These are phyloP conservation scores for Plecturocebus donacophilus DNA, from an alignment of 2,113 vertebrate genomes.

Conservation along the genomic window DNA sequence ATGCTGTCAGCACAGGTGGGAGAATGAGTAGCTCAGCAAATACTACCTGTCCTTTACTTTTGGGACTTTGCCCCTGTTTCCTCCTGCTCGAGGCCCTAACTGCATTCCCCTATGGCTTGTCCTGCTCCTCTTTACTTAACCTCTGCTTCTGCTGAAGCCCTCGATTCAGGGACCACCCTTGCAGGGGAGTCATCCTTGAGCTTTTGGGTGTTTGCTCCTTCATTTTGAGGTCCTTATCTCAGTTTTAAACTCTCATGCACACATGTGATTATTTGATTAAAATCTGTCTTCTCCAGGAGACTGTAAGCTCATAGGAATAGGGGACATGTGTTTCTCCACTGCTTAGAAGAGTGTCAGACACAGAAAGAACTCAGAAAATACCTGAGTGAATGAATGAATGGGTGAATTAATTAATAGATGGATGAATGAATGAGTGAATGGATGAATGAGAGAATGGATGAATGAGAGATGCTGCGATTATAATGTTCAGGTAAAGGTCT, in stretches of 20 bases:
- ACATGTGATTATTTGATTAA: neutral
- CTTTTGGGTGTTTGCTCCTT: neutral
- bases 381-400: neutral
- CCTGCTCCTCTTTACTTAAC: neutral
- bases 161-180: neutral
- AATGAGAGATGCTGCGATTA: neutral
- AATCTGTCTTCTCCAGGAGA: neutral
- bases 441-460: neutral
- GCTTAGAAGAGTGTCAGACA: neutral
- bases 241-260: neutral
- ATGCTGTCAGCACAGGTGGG: neutral
- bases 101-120: too few relatives aligned
- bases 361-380: neutral
- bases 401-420: neutral
- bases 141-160: neutral
- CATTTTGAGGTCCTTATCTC: neutral
- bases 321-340: accelerated
- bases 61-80: neutral
- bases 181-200: neutral
- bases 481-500: neutral
- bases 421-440: neutral
- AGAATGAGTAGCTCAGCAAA: neutral
- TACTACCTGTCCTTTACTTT: neutral
- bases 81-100: accelerated
- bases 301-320: neutral